Evolutionary conservation across 2,113 vertebrate genomes (phyloP), one percentile per base, ranked within the genome.

Genomic region (Scartelaos histophorus): DNA sequence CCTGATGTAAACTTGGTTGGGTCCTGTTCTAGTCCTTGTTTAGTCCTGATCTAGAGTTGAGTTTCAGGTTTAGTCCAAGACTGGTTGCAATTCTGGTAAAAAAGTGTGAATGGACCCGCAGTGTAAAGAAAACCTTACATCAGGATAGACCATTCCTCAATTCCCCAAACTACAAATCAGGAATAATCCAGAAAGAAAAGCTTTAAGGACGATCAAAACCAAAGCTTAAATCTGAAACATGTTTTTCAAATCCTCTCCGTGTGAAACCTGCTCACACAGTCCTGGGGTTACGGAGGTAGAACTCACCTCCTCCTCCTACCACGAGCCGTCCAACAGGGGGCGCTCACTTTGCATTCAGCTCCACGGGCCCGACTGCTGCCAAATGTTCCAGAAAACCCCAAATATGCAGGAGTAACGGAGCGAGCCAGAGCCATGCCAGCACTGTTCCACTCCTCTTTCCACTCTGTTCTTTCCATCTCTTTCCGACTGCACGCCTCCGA

Each of bases 351-450:
- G 56, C 49, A 73, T n/a, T 47, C 68, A 70, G 16, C 56, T 65
- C 43, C 24, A 12, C 5, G n/a, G 61, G 34, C 61, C 38, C 10
- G n/a, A 64, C 51, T 34, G 58, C 71, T 69, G 67, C 6, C 9
- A 53, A 25, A 16, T 75, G 70, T 66, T 74, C 80, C 80, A 77
- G 62, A 80, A 81, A 82, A 76, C 60, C 19, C 77, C 82, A 79
- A 83, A 87, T 77, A 80, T 46, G 74, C 70, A 81, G 47, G 62
- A 71, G 64, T 67, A 80, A 34, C 74, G 74, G 58, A 46, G 64
- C 13, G 12, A 73, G 79, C 53, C 62, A 75, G 69, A 82, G 19
- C 56, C 34, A 51, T 45, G 13, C 66, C 66, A 74, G 73, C 71
- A 49, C 51, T 76, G 69, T 66, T 25, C 70, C 24, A 35, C 2